Base-by-base conservation (phyloP, 2,113 vertebrate genomes). In the Synodontis membranacea region DNA sequence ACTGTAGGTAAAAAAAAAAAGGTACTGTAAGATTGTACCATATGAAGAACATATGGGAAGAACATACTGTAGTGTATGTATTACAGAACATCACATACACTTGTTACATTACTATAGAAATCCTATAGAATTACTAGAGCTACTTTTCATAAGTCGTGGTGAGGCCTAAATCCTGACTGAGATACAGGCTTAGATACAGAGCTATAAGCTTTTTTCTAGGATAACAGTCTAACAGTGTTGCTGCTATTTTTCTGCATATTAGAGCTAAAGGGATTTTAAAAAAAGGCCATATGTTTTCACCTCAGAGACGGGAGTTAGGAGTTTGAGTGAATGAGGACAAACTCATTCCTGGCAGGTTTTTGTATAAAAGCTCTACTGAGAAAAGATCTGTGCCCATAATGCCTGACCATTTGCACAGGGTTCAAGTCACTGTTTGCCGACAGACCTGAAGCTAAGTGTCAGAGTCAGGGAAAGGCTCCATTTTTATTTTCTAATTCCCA, bases 311-410 rank as follows among this genome's bases (percentile, higher is more conserved):
- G 17, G 76, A 79, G n/a, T 54, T 79, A 79, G 48, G 46, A 54
- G 28, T 79, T 34, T 34, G 76, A 79, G 48, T 79, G 31, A 79
- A 52, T 23, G n/a, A 79, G 50, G n/a, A 79, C 76, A 79, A 4
- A 8, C 19, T 79, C 2, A 4, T 34, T 79, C n/a, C 31, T 54
- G 48, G 54, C 48, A 52, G 14, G 6, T 79, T 34, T 8, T 79
- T 52, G 76, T 54, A 34, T 54, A 54, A 79, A 79, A 79, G 48
- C 48, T 54, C 76, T 78, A 78, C 74, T 17, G 74, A 50, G 74
- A 76, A 76, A 48, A 76, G 44, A 78, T 50, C 44, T 50, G 46
- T 19, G 46, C n/a, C 17, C 8, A 79, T 34, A 79, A 79, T 54
- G 7, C 76, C 48, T 79, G 48, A 37, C 7, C 48, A 37, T 34